A percentile compares a stretch with the other conserved stretches of the same genome.
These are phyloP conservation scores for Siniperca undulata DNA, from an alignment of 2,797 vertebrate genomes.

Conservation along the genomic window DNA sequence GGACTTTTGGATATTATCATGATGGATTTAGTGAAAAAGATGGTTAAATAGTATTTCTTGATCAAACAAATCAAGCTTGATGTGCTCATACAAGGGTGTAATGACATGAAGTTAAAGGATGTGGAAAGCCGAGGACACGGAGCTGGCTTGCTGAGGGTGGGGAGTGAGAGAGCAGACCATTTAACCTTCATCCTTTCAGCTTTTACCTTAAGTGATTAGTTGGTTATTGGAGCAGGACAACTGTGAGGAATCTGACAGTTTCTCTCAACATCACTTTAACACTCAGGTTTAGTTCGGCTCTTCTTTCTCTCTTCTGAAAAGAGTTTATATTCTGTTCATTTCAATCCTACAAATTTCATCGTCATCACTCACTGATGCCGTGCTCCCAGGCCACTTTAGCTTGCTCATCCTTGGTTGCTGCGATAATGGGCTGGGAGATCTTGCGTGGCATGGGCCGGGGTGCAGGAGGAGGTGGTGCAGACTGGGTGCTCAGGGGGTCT, in stretches of 20 bases:
- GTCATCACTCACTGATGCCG: slow-evolving; percentile 81
- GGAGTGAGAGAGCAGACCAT: not conserved
- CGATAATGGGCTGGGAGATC: slow-evolving; percentile 88
- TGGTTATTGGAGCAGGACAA: not conserved
- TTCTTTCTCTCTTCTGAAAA: not conserved
- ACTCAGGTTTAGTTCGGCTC: not conserved
- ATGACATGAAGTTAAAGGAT: not conserved
- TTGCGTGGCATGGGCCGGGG: slow-evolving; percentile 86
- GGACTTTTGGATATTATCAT: not conserved
- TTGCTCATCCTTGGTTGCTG: slow-evolving; percentile 88
- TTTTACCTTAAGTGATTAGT: not conserved
- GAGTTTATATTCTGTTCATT: not conserved
- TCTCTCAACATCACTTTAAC: not conserved
- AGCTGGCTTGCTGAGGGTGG: not conserved
- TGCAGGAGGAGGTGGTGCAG: slow-evolving; percentile 47
- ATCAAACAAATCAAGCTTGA: not conserved
- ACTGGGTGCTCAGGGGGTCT: slow-evolving; percentile 71
- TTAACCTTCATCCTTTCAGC: not conserved
- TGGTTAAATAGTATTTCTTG: not conserved
- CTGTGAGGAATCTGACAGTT: not conserved
- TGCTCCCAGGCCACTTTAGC: slow-evolving; percentile 94
- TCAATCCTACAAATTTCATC: not conserved
- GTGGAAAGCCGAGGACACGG: not conserved
- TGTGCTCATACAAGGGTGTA: not conserved
- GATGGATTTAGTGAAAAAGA: not conserved